Base-by-base conservation (phyloP, 2,113 vertebrate species). In the Puffinus mauretanicus region DNA sequence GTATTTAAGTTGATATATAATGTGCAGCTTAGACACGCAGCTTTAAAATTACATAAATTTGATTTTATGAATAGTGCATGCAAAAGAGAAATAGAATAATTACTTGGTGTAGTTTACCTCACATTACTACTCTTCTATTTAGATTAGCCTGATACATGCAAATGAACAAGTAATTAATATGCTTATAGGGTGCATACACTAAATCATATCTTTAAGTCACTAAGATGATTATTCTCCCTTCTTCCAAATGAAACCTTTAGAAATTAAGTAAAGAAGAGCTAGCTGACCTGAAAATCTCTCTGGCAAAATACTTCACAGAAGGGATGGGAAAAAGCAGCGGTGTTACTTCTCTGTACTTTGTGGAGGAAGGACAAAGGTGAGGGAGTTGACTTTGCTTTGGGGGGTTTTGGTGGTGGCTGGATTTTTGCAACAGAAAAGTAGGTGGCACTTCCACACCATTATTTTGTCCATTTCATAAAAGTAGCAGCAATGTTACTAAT, bases 301-400 rank as follows among this genome's bases (percentile, higher is more conserved):
- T 99, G 96, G 98, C 94, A 82, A 96, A 96, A 24, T 97, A 99
- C 95, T 99, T 99, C 88, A 98, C 92, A 10, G 98, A 98, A 52
- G 99, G 99, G 79, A 95, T 96, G 11, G 99, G 99, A 57, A 99
- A 97, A 91, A 98, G 98, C 89, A 98, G 99, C 16, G 98, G 98
- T 1, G 95, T 99, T 29, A 99, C 99, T 14, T 99, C 99, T 42
- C 98, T 99, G 17, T 99, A 99, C 97, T 99, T 99, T 32, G 98
- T 99, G 44, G 97, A 98, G 94, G 99, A 99, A 79, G 99, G 99
- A 89, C 99, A 99, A 95, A 98, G 99, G 99, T 99, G 54, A 97
- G 98, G 47, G 30, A 16, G 10, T 21, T 47, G 24, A 32, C 26
- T 54, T 82, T 16, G 20, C 32, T 85, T 12, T 46, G 20, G 24